Evolutionary conservation across 2,888 invertebrate genomes (phyloP), one percentile per base, ranked within the genome.

Genomic region (Sipunculus nudus): DNA sequence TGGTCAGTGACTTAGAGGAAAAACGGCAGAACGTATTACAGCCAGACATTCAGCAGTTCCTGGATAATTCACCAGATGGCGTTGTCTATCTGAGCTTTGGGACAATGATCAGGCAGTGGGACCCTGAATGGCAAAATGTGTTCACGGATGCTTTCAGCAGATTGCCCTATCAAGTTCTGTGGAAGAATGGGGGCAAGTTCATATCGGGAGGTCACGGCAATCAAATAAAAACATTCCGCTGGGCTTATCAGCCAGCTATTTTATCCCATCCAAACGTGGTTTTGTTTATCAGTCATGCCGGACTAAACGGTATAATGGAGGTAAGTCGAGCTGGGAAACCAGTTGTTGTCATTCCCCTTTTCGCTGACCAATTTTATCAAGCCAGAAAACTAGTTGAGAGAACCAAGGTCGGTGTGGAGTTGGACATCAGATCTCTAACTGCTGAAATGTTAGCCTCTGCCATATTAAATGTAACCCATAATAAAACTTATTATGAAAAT

Each of bases 281-380:
- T n/a, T 57, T 41, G 1, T 64, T 64, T 39, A 43, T 64, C 8
- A 61, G 57, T 13, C 64, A 64, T 40, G 53, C 53, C 31, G 64
- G 64, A 21, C 40, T 57, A 45, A 64, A 61, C 47, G 52, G 56
- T 23, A 54, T 49, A 16, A 55, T 59, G 23, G 64, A 64, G 32
- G 57, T 57, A 4, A 49, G 53, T 16, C 50, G 49, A 26, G 31
- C 48, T 35, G 55, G 61, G 4, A 50, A 57, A 19, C 64, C 64
- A 1, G 61, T 61, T 8, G 64, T 64, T 3, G 61, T 52, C 31
- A 61, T 64, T 26, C 64, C 64, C n/a, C 49, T 64, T 10, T 64
- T 59, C 26, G 57, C 53, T 1, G 64, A 64, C 28, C 64, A 64
- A 32, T 48, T 50, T 26, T 61, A 48, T 38, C 56, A 64, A 25